Percentiles rank a stretch among this genome's conserved stretches.
phyloP scores from a whole-genome alignment of 1,140 invertebrate genomes.

The Cydia splendana region DNA sequence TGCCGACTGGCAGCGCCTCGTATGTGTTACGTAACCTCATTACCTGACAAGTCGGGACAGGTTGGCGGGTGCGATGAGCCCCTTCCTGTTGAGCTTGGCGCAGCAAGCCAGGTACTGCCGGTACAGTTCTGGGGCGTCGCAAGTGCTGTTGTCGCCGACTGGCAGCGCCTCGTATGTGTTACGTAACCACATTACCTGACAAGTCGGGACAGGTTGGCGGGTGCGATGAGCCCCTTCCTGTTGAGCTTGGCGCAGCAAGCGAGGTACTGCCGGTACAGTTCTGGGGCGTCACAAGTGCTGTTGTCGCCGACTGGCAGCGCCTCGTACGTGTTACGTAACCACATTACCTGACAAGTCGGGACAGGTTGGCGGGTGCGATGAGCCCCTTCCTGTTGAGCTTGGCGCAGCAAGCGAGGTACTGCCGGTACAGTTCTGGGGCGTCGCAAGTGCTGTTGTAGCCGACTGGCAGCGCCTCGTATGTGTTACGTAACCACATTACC shows the following conservation, averaged over 20 bases:
- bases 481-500: conserved; percentile 80
- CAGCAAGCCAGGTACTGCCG: conserved; percentile 91
- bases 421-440: no score
- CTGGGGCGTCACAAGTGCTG: no score
- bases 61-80: conserved; percentile 88
- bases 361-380: conserved; percentile 89
- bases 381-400: conserved; percentile 82
- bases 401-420: no score
- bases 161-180: conserved; percentile 85
- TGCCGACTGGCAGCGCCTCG: conserved; percentile 82
- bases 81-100: conserved; percentile 87
- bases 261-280: no score
- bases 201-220: conserved; percentile 88
- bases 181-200: conserved; percentile 81
- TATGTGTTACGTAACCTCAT: conserved; percentile 48
- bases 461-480: conserved; percentile 57
- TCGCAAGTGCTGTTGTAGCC: no score
- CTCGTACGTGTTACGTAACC: conserved; percentile 77
- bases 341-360: conserved; percentile 86
- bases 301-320: no score
- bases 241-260: no score
- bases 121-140: conserved; percentile 91
- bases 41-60: conserved; percentile 91
- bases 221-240: conserved; percentile 87
- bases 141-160: conserved; percentile 78